Conservation (phyloP, 1,140 invertebrate genomes). For the Bombus superbus region DNA sequence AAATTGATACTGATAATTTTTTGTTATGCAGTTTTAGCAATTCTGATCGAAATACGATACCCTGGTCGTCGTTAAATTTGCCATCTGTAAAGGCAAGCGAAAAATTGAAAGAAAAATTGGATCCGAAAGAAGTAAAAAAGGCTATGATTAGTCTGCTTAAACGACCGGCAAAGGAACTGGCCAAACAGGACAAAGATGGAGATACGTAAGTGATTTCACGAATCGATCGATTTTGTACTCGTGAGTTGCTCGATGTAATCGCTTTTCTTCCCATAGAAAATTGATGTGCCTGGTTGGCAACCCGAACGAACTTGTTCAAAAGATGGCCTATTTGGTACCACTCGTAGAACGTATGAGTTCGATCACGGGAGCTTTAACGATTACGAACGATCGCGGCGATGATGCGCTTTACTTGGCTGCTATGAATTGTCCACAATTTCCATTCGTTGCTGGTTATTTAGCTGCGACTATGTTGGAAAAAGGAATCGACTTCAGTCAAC, state of each 20-base stretch:
- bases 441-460: constrained; percentile 73
- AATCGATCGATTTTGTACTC: neutral
- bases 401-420: constrained; percentile 77
- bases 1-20: too few species aligned
- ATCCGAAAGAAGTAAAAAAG: constrained; percentile 67
- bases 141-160: constrained; percentile 74
- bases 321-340: constrained; percentile 71
- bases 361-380: constrained; percentile 60
- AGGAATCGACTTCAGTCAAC: constrained; percentile 71
- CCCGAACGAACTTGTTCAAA: constrained; percentile 64
- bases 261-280: constrained; percentile 42
- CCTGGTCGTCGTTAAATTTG: constrained; percentile 72
- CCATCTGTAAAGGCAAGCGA: constrained; percentile 67
- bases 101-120: constrained; percentile 67
- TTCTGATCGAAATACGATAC: constrained; percentile 21
- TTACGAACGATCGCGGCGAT: constrained; percentile 68
- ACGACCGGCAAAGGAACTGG: constrained; percentile 57
- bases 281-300: constrained; percentile 74
- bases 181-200: constrained; percentile 68
- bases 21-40: neutral
- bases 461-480: constrained; percentile 73
- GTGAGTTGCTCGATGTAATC: neutral
- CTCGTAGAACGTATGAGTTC: constrained; percentile 73
- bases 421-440: constrained; percentile 71
- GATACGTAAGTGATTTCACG: constrained; percentile 70